Percentiles rank a stretch among this genome's conserved stretches.
phyloP scores from a whole-genome alignment of 2,113 vertebrate genomes.

The Castor canadensis region DNA sequence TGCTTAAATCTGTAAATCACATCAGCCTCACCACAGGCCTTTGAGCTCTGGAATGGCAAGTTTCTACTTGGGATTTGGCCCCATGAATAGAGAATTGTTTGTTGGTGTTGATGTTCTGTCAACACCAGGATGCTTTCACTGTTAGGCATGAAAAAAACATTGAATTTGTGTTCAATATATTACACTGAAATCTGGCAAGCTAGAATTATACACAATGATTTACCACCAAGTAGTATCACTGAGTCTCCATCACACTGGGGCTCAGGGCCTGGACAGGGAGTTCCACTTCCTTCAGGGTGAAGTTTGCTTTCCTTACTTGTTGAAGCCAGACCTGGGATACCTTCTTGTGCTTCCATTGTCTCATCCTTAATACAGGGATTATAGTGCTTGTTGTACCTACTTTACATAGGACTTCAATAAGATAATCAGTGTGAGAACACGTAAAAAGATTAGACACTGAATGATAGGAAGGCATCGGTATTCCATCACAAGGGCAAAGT shows the following conservation, averaged over 20 bases:
- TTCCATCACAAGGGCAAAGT: background rate
- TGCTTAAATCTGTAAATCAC: background rate
- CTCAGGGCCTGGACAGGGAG: background rate
- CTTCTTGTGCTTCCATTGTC: background rate
- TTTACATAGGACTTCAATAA: background rate
- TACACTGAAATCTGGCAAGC: background rate
- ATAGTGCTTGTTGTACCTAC: background rate
- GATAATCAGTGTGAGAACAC: background rate
- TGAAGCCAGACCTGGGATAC: background rate
- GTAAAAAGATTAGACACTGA: background rate
- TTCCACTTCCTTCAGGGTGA: background rate
- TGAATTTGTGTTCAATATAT: background rate
- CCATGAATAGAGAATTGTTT: background rate
- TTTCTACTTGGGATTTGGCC: background rate
- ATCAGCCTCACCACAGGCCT: background rate
- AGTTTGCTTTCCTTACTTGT: background rate
- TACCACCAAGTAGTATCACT: background rate
- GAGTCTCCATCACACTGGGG: background rate
- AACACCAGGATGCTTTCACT: background rate
- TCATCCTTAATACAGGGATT: background rate
- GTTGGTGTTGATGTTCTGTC: background rate
- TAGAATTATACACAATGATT: background rate
- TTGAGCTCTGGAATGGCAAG: background rate
- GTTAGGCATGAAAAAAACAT: background rate
- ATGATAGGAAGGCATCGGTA: background rate